Percentiles rank a stretch among this genome's conserved stretches.
phyloP scores from a whole-genome alignment of 2,888 invertebrate species.

The Xanthorhoe spadicearia region DNA sequence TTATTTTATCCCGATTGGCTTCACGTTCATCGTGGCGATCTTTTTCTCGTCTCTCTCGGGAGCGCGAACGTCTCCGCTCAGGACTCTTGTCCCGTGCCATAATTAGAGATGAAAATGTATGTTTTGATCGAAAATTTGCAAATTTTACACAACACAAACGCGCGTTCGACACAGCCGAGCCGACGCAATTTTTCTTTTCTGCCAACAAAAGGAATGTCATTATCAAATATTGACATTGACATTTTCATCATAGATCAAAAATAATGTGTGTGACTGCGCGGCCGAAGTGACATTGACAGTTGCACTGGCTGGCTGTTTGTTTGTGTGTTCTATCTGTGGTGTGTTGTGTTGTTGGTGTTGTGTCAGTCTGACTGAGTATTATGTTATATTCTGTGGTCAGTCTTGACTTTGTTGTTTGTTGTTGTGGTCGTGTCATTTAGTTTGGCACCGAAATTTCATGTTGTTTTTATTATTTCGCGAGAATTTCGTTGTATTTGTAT shows the following conservation, averaged over 20 bases:
- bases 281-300: too few relatives aligned
- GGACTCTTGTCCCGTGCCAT: slow-evolving; percentile 77
- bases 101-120: background rate
- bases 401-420: too few relatives aligned
- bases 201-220: background rate
- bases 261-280: too few relatives aligned
- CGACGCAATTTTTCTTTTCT: too few relatives aligned
- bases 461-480: background rate
- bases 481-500: background rate
- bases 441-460: background rate
- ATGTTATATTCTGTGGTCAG: too few relatives aligned
- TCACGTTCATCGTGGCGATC: slow-evolving; percentile 78
- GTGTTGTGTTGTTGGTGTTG: too few relatives aligned
- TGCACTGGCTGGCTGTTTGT: too few relatives aligned
- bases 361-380: too few relatives aligned
- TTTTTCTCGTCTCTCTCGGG: slow-evolving; percentile 74
- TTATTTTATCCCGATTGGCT: slow-evolving; percentile 70
- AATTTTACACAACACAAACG: background rate
- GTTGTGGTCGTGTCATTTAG: background rate
- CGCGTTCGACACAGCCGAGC: too few relatives aligned
- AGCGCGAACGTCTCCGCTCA: slow-evolving; percentile 75
- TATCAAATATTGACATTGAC: too few relatives aligned
- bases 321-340: too few relatives aligned
- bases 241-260: too few relatives aligned
- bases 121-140: background rate